Base-by-base conservation (phyloP, 2,888 invertebrate genomes). In the Monochamus alternatus region DNA sequence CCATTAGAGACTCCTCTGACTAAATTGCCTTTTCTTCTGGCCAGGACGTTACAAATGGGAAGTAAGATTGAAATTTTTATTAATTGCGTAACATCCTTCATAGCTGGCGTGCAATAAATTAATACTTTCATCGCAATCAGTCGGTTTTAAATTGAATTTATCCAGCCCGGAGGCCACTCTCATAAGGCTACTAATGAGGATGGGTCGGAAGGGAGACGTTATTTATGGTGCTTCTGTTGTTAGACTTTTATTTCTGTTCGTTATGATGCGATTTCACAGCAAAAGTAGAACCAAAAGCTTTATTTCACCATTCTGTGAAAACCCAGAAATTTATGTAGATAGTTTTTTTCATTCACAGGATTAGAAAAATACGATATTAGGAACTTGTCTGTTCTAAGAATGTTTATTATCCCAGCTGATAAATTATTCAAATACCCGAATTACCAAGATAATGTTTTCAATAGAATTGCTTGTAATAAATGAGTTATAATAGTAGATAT, bases 101-200 rank as follows among this genome's bases (percentile, higher is more conserved):
- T 80, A 70, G 81, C 84, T 81, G 83, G 80, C 83, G 74, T 80
- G 85, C 85, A 85, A 87, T 87, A 86, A 87, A 87, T 87, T 87
- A 86, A 85, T 87, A 87, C 86, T 88, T 87, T 87, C 87, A 87
- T 83, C 87, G 86, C 87, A 86, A 86, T 86, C 86, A 85, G 85
- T 82, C 84, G 83, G 80, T 84, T 85, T 84, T 78, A 85, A 87
- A 87, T 87, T 86, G 85, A 87, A 87, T 87, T 85, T 84, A 85
- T 84, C 81, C 81, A 55, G 66, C 80, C 80, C 76, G 75, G 78
- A 80, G 84, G 85, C 83, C 81, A 81, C 66, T 63, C 67, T 75
- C 58, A 66, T 80, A 81, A 83, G 82, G 79, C 78, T 81, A 85
- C 85, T 85, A 85, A 86, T 86, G 86, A 83, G 84, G 81, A 80